These are phyloP conservation scores for Mamestra configurata DNA, from an alignment of 1,140 invertebrate species.

Conservation along the genomic window DNA sequence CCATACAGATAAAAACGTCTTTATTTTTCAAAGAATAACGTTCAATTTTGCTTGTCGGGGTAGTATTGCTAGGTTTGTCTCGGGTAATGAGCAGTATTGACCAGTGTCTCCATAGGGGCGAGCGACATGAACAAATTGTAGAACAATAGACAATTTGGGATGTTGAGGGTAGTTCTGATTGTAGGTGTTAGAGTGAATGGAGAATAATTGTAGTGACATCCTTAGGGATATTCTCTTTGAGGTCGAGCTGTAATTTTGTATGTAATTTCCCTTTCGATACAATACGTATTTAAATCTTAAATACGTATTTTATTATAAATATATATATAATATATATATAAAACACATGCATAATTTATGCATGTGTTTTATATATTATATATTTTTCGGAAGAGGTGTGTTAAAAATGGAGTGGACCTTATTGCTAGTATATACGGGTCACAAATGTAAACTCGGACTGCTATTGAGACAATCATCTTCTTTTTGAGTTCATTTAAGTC, in stretches of 20 bases:
- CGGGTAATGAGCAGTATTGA: constrained; percentile 37
- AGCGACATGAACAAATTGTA: constrained; percentile 41
- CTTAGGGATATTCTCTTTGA: neutral
- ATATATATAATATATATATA: no score
- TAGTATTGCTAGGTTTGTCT: neutral
- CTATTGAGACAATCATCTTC: no score
- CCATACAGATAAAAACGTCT: neutral
- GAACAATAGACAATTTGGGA: constrained; percentile 44
- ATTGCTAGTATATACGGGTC: no score
- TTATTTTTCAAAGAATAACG: neutral
- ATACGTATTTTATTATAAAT: no score
- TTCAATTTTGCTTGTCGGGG: constrained; percentile 4
- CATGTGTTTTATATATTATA: no score
- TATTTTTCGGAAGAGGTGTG: no score
- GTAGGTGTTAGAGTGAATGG: neutral
- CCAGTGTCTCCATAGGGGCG: constrained; percentile 39
- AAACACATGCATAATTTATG: no score
- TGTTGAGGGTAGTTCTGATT: constrained; percentile 5
- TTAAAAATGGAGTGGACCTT: no score
- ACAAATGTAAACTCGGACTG: no score
- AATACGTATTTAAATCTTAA: no score
- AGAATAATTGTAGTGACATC: neutral
- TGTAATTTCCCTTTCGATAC: no score
- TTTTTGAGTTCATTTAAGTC: no score
- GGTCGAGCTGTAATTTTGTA: neutral